Percentiles rank a stretch among this genome's conserved stretches.
Conservation (phyloP, 2,888 invertebrate species). For the Antheraea assamensis region DNA sequence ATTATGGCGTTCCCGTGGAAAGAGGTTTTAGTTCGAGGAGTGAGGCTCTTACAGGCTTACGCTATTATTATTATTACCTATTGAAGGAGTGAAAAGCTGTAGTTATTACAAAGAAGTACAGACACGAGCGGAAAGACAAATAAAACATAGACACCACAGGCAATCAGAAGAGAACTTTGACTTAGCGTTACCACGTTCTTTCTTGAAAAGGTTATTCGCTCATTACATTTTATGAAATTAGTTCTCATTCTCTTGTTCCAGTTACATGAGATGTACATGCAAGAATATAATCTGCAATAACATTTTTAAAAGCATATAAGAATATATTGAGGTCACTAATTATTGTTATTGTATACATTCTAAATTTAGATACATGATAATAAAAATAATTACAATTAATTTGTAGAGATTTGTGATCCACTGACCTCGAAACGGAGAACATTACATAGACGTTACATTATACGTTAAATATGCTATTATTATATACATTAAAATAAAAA, state of each 20-base stretch:
- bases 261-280: not conserved
- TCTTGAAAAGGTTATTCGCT: not conserved
- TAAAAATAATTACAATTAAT: conserved; percentile 1
- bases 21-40: too few species aligned
- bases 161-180: too few species aligned
- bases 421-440: not conserved
- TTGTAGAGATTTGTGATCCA: not conserved
- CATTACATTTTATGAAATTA: not conserved
- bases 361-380: not conserved
- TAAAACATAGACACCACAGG: too few species aligned
- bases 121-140: too few species aligned
- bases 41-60: too few species aligned
- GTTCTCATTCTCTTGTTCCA: not conserved
- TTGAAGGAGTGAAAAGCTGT: too few species aligned
- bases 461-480: not conserved
- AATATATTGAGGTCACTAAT: not conserved
- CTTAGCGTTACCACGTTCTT: too few species aligned
- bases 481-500: too few species aligned
- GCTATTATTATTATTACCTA: too few species aligned
- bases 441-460: not conserved
- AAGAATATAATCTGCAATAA: not conserved
- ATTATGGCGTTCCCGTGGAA: too few species aligned
- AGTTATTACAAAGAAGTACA: too few species aligned
- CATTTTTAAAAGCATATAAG: not conserved
- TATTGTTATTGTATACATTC: not conserved